These are phyloP conservation scores for Dryococelus australis DNA, from an alignment of 2,888 invertebrate species.

Conservation along the genomic window DNA sequence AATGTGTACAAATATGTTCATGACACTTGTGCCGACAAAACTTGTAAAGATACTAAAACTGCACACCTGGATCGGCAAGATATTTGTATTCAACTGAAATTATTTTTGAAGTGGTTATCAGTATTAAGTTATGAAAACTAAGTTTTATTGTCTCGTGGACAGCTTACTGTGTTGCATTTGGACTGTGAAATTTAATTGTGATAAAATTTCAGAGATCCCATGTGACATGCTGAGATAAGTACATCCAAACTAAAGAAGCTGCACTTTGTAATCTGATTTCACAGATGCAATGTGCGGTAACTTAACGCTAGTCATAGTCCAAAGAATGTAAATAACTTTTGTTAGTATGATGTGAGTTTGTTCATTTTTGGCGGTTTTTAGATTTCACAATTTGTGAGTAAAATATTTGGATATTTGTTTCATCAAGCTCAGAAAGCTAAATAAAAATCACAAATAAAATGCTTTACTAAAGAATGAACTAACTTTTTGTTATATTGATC, in stretches of 20 bases:
- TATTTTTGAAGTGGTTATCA: background rate
- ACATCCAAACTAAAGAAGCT: background rate
- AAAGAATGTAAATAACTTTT: slow-evolving; percentile 37
- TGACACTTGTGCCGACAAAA: no score
- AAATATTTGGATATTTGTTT: background rate
- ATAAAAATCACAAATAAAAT: background rate
- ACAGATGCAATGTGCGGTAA: background rate
- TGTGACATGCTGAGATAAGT: background rate
- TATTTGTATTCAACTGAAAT: background rate
- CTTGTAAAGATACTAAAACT: background rate
- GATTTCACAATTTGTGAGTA: background rate
- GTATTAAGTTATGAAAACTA: background rate
- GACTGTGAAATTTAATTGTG: background rate
- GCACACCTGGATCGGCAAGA: background rate
- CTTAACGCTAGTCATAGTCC: slow-evolving; percentile 41
- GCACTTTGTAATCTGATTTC: background rate
- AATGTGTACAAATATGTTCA: no score
- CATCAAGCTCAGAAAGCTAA: background rate
- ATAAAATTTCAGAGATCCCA: background rate
- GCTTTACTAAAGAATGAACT: background rate
- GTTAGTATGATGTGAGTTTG: background rate
- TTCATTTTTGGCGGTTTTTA: background rate
- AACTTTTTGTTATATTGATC: background rate
- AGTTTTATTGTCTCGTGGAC: no score
- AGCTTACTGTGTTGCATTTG: no score